Conservation (phyloP, 2,797 vertebrate genomes). For the Pipistrellus pygmaeus region DNA sequence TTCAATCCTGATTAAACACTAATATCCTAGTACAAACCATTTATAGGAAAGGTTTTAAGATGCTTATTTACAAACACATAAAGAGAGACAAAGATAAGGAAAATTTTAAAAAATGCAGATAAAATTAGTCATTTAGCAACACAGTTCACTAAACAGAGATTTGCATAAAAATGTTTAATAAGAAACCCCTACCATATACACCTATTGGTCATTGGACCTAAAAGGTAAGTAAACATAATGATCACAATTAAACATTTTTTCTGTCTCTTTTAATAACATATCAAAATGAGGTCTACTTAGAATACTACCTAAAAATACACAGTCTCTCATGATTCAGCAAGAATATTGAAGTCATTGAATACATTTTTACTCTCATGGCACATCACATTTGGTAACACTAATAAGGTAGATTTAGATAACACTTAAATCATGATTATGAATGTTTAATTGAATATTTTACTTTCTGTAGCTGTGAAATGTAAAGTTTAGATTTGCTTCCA, state of each 20-base stretch:
- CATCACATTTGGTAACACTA: slow-evolving; percentile 86
- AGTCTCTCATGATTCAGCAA: slow-evolving; percentile 83
- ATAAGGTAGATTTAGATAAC: slow-evolving; percentile 81
- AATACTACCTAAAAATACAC: slow-evolving; percentile 85
- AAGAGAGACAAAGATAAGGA: slow-evolving; percentile 75
- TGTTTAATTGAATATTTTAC: slow-evolving; percentile 99
- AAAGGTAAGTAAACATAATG: slow-evolving; percentile 81
- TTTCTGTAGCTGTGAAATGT: slow-evolving; percentile 99
- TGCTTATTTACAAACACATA: slow-evolving; percentile 83
- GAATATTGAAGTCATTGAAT: slow-evolving; percentile 85
- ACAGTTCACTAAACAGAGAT: slow-evolving; percentile 71
- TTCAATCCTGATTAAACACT: slow-evolving; percentile 80
- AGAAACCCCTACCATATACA: slow-evolving; percentile 76
- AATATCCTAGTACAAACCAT: slow-evolving; percentile 81
- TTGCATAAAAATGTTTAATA: slow-evolving; percentile 66
- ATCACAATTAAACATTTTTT: slow-evolving; percentile 82
- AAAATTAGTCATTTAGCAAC: slow-evolving; percentile 72
- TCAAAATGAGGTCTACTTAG: slow-evolving; percentile 84
- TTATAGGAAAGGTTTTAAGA: slow-evolving; percentile 85
- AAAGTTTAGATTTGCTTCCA: slow-evolving; percentile 99
- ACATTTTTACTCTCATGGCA: slow-evolving; percentile 87
- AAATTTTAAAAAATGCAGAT: slow-evolving; percentile 73
- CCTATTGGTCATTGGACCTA: slow-evolving; percentile 80
- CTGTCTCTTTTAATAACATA: slow-evolving; percentile 79
- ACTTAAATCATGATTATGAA: slow-evolving; percentile 88